Conservation (phyloP, 2,888 invertebrate species). For the Auanema freiburgensis region DNA sequence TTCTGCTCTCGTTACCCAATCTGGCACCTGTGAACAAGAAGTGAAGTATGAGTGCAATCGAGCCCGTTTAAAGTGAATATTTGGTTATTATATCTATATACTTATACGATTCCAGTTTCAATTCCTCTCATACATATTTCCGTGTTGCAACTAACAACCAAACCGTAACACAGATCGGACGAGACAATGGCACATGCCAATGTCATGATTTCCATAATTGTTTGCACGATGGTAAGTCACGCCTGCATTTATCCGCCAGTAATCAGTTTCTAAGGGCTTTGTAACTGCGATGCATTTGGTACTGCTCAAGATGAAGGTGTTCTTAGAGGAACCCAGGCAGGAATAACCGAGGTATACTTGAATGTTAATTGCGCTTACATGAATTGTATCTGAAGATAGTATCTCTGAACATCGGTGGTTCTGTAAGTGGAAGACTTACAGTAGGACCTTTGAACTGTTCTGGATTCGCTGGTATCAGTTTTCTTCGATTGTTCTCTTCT, state of each 20-base stretch:
- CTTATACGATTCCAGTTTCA: slow-evolving; percentile 31
- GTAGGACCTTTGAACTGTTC: slow-evolving; percentile 47
- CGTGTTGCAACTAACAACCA: slow-evolving; percentile 25
- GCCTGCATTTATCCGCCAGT: background rate
- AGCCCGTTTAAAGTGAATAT: slow-evolving; percentile 40
- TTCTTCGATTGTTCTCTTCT: too few relatives aligned
- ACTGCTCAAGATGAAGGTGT: slow-evolving; percentile 40
- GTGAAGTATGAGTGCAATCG: slow-evolving; percentile 45
- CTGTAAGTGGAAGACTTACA: slow-evolving; percentile 41
- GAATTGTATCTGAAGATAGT: slow-evolving; percentile 21
- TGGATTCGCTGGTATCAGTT: slow-evolving; percentile 34
- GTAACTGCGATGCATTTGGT: slow-evolving; percentile 47
- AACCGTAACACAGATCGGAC: slow-evolving; percentile 35
- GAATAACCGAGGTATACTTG: slow-evolving; percentile 36
- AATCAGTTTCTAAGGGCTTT: slow-evolving; percentile 28
- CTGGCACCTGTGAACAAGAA: slow-evolving; percentile 37
- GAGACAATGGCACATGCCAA: slow-evolving; percentile 27
- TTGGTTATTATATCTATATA: background rate
- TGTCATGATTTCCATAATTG: slow-evolving; percentile 39
- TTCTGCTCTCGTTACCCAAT: slow-evolving; percentile 27
- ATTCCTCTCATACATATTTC: slow-evolving; percentile 45
- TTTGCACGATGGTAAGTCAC: slow-evolving; percentile 27
- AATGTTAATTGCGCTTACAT: slow-evolving; percentile 10
- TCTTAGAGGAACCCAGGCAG: slow-evolving; percentile 38
- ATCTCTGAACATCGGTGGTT: slow-evolving; percentile 30